phyloP scores from a whole-genome alignment of 2,888 invertebrate species.

The Lasius platythorax region DNA sequence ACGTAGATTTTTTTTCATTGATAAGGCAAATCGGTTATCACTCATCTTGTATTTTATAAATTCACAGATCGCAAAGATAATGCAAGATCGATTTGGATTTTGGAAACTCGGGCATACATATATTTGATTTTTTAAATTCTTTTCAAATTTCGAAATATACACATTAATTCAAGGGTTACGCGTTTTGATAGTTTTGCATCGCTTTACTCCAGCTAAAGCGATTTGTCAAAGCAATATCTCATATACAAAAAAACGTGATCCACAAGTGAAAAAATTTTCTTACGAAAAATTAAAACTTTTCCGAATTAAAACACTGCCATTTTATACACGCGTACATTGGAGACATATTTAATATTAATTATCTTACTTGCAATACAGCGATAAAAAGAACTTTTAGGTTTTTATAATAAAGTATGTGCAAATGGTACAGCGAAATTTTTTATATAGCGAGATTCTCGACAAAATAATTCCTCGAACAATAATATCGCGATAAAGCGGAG shows the following conservation, averaged over 20 bases:
- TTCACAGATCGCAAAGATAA: not conserved
- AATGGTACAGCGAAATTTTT: slow-evolving; percentile 42
- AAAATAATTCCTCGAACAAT: slow-evolving; percentile 5
- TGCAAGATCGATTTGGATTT: not conserved
- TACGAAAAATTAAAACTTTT: slow-evolving; percentile 49
- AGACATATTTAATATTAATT: not conserved
- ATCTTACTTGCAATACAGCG: not conserved
- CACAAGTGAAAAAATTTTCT: not conserved
- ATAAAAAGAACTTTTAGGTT: not conserved
- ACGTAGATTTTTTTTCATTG: not conserved
- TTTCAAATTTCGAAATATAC: not conserved
- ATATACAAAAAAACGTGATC: slow-evolving; percentile 63
- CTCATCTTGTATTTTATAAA: not conserved
- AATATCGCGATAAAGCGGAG: not conserved
- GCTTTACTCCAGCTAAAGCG: slow-evolving; percentile 83
- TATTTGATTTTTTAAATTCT: not conserved
- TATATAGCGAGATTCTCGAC: not conserved
- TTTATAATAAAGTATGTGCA: slow-evolving; percentile 10
- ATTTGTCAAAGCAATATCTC: slow-evolving; percentile 81
- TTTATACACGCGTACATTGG: not conserved
- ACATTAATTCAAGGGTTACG: slow-evolving; percentile 23
- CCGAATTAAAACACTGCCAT: slow-evolving; percentile 65
- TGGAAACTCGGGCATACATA: not conserved
- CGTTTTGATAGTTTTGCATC: slow-evolving; percentile 81
- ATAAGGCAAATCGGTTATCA: not conserved